Percentiles rank a stretch among this genome's conserved stretches.
Conservation (phyloP, 2,113 vertebrate species). For the Plectropomus leopardus region DNA sequence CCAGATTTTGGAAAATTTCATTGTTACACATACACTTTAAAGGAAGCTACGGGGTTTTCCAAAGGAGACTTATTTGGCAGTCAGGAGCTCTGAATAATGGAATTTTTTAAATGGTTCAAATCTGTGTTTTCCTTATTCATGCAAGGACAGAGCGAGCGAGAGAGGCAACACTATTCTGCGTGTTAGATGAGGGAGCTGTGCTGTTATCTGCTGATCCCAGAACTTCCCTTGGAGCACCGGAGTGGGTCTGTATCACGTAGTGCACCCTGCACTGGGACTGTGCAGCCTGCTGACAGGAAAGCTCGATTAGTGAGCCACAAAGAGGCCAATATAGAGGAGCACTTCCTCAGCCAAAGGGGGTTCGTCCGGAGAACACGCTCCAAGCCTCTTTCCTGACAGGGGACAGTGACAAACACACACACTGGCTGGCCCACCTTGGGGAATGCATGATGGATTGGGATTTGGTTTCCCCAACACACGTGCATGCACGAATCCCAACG, state of each 20-base stretch:
- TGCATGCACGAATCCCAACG: conserved; percentile 48
- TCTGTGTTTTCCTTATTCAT: conserved; percentile 71
- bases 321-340: conserved; percentile 85
- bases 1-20: conserved; percentile 5
- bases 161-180: conserved; percentile 66
- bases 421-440: conserved; percentile 70
- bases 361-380: conserved; percentile 82
- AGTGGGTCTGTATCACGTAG: conserved; percentile 85
- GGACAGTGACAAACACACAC: conserved; percentile 79
- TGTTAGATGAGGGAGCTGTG: conserved; percentile 79
- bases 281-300: conserved; percentile 90
- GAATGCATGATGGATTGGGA: conserved; percentile 77
- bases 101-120: conserved; percentile 59
- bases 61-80: conserved; percentile 41
- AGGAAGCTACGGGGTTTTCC: conserved; percentile 57
- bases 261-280: conserved; percentile 73
- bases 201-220: conserved; percentile 94
- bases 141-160: conserved; percentile 61
- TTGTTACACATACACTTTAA: conserved; percentile 11
- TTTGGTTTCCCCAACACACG: conserved; percentile 71
- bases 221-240: conserved; percentile 91
- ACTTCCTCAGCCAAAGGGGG: conserved; percentile 83
- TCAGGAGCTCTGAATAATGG: conserved; percentile 53
- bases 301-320: conserved; percentile 87
- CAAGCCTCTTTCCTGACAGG: conserved; percentile 83